Conservation (phyloP, 2,888 invertebrate species). For the Ferrisia virgata region DNA sequence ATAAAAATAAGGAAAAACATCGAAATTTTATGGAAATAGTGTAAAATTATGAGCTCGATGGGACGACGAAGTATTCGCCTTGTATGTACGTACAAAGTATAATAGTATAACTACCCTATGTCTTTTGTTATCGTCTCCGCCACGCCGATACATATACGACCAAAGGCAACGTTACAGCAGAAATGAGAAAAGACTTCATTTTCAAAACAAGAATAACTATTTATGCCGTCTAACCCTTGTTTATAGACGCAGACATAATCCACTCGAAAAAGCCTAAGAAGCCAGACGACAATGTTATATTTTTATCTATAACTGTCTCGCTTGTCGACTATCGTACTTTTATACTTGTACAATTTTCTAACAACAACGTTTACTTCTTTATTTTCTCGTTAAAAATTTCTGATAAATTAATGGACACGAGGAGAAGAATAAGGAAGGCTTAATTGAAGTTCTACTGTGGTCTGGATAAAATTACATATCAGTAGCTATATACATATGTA, state of each 20-base stretch:
- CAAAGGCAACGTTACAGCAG: neutral
- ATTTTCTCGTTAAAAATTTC: constrained; percentile 24
- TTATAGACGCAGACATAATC: constrained; percentile 43
- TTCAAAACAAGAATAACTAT: constrained; percentile 41
- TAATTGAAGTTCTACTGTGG: no score
- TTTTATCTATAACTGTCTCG: constrained; percentile 27
- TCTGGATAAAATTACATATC: no score
- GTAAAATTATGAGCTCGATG: constrained; percentile 32
- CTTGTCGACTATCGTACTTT: no score
- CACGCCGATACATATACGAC: neutral
- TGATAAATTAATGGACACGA: no score
- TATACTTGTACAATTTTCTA: neutral
- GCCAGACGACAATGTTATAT: constrained; percentile 40
- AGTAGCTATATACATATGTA: no score
- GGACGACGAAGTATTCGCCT: no score
- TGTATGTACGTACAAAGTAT: no score
- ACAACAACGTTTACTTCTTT: constrained; percentile 8
- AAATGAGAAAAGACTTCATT: constrained; percentile 37
- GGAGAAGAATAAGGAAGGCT: no score
- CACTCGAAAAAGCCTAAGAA: constrained; percentile 34
- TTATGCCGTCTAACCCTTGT: constrained; percentile 43
- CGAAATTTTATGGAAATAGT: constrained; percentile 43
- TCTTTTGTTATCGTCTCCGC: constrained; percentile 37
- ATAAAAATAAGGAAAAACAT: constrained; percentile 44
- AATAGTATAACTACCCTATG: constrained; percentile 43